phyloP scores from a whole-genome alignment of 2,888 invertebrate genomes.

The Cheilosia soror region DNA sequence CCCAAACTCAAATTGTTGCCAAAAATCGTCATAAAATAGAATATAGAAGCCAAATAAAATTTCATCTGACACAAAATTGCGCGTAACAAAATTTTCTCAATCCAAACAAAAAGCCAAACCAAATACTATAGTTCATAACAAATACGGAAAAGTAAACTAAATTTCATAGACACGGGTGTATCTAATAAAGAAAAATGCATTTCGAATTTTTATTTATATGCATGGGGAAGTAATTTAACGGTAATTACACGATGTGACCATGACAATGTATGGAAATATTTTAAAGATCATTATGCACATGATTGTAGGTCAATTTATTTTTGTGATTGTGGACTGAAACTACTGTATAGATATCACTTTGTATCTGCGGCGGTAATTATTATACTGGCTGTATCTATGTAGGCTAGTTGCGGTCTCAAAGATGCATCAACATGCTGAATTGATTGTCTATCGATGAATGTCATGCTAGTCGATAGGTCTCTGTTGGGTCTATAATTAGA shows the following conservation, averaged over 20 bases:
- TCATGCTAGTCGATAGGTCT: conserved; percentile 61
- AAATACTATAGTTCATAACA: conserved; percentile 15
- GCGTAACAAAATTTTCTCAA: conserved; percentile 32
- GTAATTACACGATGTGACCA: conserved; percentile 26
- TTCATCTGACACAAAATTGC: conserved; percentile 49
- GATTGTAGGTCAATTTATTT: conserved; percentile 55
- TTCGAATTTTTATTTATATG: background rate
- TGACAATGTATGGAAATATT: conserved; percentile 37
- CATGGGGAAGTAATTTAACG: conserved; percentile 10
- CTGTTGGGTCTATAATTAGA: conserved; percentile 58
- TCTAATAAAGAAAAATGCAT: background rate
- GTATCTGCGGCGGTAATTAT: conserved; percentile 19
- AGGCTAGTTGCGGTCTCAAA: conserved; percentile 39
- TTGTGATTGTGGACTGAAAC: background rate
- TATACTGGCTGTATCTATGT: conserved; percentile 1
- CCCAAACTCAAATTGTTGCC: conserved; percentile 22
- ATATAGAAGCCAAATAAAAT: conserved; percentile 42
- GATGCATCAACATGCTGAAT: conserved; percentile 24
- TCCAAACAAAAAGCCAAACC: conserved; percentile 24
- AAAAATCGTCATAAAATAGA: conserved; percentile 55
- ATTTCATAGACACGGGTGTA: background rate
- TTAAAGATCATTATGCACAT: background rate
- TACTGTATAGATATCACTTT: background rate
- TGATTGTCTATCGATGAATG: conserved; percentile 68
- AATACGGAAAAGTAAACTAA: background rate